Conservation (phyloP, 2,113 vertebrate genomes). For the Struthio camelus region DNA sequence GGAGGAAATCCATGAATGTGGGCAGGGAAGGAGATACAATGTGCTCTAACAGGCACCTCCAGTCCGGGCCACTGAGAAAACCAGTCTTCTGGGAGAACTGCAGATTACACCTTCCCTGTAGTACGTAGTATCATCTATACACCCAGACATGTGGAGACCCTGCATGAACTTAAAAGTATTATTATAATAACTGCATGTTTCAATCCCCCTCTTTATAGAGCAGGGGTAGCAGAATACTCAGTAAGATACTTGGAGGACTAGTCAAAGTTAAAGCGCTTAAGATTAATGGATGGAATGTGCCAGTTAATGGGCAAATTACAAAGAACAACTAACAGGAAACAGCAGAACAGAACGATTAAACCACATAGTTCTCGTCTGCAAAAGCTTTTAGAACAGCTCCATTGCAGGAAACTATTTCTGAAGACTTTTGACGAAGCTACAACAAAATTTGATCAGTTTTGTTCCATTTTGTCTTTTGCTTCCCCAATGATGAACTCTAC, state of each 20-base stretch:
- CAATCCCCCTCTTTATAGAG: neutral
- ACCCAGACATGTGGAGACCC: fast-evolving
- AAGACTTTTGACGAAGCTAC: neutral
- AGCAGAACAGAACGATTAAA: neutral
- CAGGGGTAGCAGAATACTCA: neutral
- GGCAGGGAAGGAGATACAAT: neutral
- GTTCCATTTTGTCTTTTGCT: neutral
- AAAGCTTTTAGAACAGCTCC: neutral
- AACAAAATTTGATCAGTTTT: neutral
- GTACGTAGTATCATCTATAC: fast-evolving
- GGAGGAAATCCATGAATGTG: neutral
- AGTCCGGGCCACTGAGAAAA: neutral
- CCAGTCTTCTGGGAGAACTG: neutral
- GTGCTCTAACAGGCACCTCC: neutral
- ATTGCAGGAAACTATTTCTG: neutral
- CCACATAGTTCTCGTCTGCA: neutral
- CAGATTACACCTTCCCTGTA: neutral
- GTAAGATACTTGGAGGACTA: neutral
- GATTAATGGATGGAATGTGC: neutral
- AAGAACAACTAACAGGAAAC: neutral
- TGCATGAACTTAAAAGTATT: neutral
- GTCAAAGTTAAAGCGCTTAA: neutral
- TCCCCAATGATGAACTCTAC: neutral
- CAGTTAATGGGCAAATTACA: neutral
- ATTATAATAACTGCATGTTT: neutral